Percentiles rank a stretch among this genome's conserved stretches.
phyloP scores from a whole-genome alignment of 2,113 vertebrate genomes.

The Gadus macrocephalus region DNA sequence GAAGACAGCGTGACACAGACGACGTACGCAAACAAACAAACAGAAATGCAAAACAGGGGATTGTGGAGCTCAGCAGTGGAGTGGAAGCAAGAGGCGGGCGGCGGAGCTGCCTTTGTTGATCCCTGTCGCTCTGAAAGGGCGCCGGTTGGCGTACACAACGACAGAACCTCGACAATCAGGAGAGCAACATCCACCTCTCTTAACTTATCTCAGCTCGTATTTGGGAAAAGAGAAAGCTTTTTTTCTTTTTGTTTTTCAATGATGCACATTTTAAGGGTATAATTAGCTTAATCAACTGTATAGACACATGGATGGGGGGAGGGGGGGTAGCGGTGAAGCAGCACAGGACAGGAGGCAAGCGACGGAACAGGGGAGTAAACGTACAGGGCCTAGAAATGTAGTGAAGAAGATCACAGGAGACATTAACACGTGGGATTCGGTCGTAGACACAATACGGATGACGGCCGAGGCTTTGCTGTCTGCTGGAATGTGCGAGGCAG shows the following conservation, averaged over 20 bases:
- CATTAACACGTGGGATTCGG: too few species aligned
- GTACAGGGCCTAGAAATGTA: too few species aligned
- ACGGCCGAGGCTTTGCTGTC: conserved; percentile 48
- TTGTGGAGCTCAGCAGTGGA: conserved; percentile 8
- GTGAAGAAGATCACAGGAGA: too few species aligned
- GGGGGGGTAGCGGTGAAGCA: conserved; percentile 60
- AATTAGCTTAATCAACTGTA: conserved; percentile 72
- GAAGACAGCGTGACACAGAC: conserved; percentile 26
- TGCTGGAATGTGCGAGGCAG: conserved; percentile 71
- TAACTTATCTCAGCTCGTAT: conserved; percentile 38
- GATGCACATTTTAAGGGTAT: conserved; percentile 72
- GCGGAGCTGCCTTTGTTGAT: conserved; percentile 68
- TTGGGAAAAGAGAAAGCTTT: conserved; percentile 45
- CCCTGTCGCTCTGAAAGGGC: conserved; percentile 60
- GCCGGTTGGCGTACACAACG: conserved; percentile 67
- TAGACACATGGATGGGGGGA: conserved; percentile 40
- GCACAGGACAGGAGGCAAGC: conserved; percentile 20
- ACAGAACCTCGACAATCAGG: neutral
- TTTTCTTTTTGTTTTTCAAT: conserved; percentile 6
- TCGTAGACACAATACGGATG: neutral
- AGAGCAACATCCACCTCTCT: neutral
- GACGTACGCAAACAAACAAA: conserved; percentile 24
- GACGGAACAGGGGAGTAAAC: neutral
- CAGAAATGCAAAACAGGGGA: conserved; percentile 12
- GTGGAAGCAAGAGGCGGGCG: conserved; percentile 46